phyloP scores from a whole-genome alignment of 2,888 invertebrate genomes.

The Malacosoma neustria region DNA sequence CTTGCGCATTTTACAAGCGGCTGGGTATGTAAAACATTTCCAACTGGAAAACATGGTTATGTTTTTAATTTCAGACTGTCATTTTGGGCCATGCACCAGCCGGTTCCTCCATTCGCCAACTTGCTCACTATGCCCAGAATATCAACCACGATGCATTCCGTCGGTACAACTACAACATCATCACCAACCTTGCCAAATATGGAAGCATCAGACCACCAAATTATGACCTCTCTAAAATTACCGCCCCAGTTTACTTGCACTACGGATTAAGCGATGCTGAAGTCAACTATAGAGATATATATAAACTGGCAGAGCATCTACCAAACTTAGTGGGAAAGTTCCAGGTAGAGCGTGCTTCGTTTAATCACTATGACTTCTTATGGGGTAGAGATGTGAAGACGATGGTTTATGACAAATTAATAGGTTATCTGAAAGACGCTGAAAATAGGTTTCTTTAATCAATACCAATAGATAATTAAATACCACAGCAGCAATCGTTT shows the following conservation, averaged over 20 bases:
- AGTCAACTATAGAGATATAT: conserved; percentile 26
- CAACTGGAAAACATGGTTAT: too few relatives aligned
- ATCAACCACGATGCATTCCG: conserved; percentile 29
- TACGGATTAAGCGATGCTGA: conserved; percentile 25
- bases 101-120: conserved; percentile 35
- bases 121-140: conserved; percentile 37
- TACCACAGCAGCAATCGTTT: too few relatives aligned
- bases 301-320: conserved; percentile 16
- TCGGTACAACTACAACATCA: conserved; percentile 24
- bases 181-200: conserved; percentile 28
- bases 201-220: conserved; percentile 27
- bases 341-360: conserved; percentile 17
- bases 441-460: conserved; percentile 19
- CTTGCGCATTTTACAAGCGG: too few relatives aligned
- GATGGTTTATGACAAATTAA: conserved; percentile 21
- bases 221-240: conserved; percentile 28
- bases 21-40: too few relatives aligned
- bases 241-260: conserved; percentile 27
- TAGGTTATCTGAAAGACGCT: conserved; percentile 23
- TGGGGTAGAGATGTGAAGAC: conserved; percentile 28
- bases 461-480: too few relatives aligned
- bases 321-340: conserved; percentile 19
- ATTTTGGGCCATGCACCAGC: conserved; percentile 37
- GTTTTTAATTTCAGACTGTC: conserved; percentile 19
- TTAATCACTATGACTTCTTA: conserved; percentile 36